Evolutionary conservation across 2,888 invertebrate species (phyloP).

Genomic region (Baronia brevicornis): DNA sequence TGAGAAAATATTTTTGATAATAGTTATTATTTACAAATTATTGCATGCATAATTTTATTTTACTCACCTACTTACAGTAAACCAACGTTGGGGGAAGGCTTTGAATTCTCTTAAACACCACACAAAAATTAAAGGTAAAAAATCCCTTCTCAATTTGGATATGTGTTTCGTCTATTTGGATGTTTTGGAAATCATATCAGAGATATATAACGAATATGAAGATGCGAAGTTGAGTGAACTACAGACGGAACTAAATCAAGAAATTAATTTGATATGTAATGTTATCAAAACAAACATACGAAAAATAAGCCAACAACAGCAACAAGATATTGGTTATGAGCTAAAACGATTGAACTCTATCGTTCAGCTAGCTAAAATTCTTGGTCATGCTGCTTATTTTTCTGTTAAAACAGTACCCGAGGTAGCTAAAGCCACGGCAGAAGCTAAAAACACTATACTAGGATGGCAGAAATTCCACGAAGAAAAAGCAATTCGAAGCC

Average conservation of each 20-base stretch:
- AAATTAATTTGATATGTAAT: slow-evolving; percentile 31
- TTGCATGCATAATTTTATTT: too few relatives aligned
- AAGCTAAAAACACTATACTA: slow-evolving; percentile 30
- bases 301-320: slow-evolving; percentile 55
- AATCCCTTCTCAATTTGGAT: slow-evolving; percentile 37
- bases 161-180: slow-evolving; percentile 37
- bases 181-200: slow-evolving; percentile 39
- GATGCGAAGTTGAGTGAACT: slow-evolving; percentile 19
- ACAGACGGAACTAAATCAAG: slow-evolving; percentile 23
- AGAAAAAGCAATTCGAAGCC: slow-evolving; percentile 24
- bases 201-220: slow-evolving; percentile 31
- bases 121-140: slow-evolving; percentile 24
- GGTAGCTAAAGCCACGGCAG: slow-evolving; percentile 23
- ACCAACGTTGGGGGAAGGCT: slow-evolving; percentile 17
- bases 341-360: slow-evolving; percentile 45
- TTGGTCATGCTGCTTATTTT: slow-evolving; percentile 23
- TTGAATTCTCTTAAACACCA: slow-evolving; percentile 16
- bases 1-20: too few relatives aligned
- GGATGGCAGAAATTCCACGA: slow-evolving; percentile 32
- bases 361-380: slow-evolving; percentile 37
- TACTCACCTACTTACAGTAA: too few relatives aligned
- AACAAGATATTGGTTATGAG: slow-evolving; percentile 46
- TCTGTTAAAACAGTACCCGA: slow-evolving; percentile 14
- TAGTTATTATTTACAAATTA: too few relatives aligned
- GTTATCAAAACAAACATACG: slow-evolving; percentile 30